Base-by-base conservation (phyloP, 2,888 invertebrate genomes). In the Pharmacophagus antenor region DNA sequence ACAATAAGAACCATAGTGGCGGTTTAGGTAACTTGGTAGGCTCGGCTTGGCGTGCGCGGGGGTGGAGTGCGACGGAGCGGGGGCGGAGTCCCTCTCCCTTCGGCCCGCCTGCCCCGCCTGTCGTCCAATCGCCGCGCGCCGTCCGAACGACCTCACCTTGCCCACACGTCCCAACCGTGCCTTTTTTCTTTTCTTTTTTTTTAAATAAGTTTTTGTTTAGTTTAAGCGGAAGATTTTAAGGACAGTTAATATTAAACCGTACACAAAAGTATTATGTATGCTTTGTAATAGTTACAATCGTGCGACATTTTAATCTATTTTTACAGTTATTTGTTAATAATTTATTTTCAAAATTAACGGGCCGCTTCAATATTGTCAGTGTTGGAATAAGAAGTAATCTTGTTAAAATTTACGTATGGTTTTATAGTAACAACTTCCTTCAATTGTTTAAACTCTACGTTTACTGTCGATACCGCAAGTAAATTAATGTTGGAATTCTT, bases 141-240 rank as follows among this genome's bases (percentile, higher is more conserved):
- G 74, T 66, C 77, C 79, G 79, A 70, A 78, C 84, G 88, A 83
- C 76, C 79, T 85, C 76, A 89, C 89, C 85, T 89, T 88, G 88
- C 79, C 81, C 78, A 82, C 79, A 80, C 89, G 89, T 87, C 86
- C 87, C 82, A 77, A 68, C 69, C 72, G 74, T 76, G 79, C 81
- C 80, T 84, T 85, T 85, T 80, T 70, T 70, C 69, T 77, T 76
- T 77, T 77, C 72, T 72, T 76, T 25, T 60, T 47, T 47, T 17
- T 6, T 17, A 42, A 49, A 42, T 44, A 49, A 55, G 49, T 54
- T 52, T 57, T 31, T 54, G 54, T 54, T 52, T 42, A 17, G 22
- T 22, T 37, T 25, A 46, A 46, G 27, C 46, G 44, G 20, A 27
- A 10, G 27, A 44, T 54, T 56, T 17, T 56, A 37, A 42, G 31